Evolutionary conservation across 2,113 vertebrate species (phyloP).

Genomic region (Rallus limicola): DNA sequence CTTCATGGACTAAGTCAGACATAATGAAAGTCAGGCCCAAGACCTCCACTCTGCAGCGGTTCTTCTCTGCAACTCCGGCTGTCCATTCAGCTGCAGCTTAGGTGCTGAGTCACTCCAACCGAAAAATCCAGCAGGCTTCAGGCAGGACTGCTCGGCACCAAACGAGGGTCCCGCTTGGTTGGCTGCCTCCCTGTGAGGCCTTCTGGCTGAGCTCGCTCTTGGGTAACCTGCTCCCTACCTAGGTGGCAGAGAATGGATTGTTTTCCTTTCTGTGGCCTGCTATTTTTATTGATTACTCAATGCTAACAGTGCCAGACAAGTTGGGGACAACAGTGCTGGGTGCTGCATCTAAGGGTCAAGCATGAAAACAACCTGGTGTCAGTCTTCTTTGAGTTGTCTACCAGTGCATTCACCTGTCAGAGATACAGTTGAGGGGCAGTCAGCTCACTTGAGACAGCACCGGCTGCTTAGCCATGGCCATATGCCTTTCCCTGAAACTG

Average conservation of each 20-base stretch:
- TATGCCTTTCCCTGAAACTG: neutral
- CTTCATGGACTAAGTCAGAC: neutral
- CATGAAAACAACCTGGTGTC: neutral
- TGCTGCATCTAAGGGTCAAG: neutral
- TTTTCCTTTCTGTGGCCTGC: neutral
- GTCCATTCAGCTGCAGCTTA: neutral
- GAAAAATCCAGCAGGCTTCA: neutral
- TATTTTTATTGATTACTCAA: neutral
- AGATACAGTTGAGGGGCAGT: neutral
- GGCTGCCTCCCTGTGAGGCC: neutral
- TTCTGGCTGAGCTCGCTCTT: neutral
- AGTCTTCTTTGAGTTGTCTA: neutral
- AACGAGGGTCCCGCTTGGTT: neutral
- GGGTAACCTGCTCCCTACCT: neutral
- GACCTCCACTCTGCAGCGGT: neutral
- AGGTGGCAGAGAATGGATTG: neutral
- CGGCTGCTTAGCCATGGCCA: neutral
- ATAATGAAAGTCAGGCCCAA: neutral
- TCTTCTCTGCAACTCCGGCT: neutral
- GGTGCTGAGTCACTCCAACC: neutral
- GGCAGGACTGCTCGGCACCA: neutral
- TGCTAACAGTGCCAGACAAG: neutral
- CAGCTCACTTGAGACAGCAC: neutral
- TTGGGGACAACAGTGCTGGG: neutral
- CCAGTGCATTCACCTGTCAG: neutral